Evolutionary conservation across 2,113 vertebrate genomes (phyloP), one percentile per base, ranked within the genome.

Genomic region (Struthidea cinerea): DNA sequence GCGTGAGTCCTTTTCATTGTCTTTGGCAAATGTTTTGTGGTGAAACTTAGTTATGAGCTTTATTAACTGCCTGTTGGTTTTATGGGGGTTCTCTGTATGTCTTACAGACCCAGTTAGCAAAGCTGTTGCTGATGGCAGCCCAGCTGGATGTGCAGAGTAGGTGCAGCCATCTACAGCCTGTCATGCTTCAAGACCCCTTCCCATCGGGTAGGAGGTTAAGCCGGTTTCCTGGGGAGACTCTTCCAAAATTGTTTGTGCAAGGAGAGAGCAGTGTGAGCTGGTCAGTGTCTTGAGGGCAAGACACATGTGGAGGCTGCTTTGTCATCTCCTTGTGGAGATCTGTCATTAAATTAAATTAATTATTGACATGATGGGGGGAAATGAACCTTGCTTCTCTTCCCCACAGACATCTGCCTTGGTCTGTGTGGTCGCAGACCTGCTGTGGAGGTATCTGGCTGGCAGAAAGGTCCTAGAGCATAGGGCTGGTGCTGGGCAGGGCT

Each of bases 11-110:
- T 95, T 90, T 74, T 84, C 53, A 57, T 89, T 96, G 88, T 93
- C 69, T 95, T 94, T 84, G 65, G 86, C 92, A 84, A 63, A 87
- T 75, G 37, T 68, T 96, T 89, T 91, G 80, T 90, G 83, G 69
- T 78, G 18, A 47, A 60, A 92, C 52, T 68, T 84, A 44, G 56
- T 93, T 90, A 78, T 59, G 64, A 87, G 76, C 86, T 87, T 78
- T 74, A 83, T 90, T 94, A 92, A 86, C 57, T 78, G 64, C 69
- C 90, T 73, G 37, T 68, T 90, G 77, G 41, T 80, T 97, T 97
- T 89, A 56, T 64, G 87, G 44, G 23, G 49, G 20, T 56, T 96
- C 47, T 89, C 47, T 61, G 13, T 59, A 8, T 67, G 56, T 61
- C 69, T 83, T 46, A 42, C 7, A 87, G 86, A 89, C 52, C 8